Base-by-base conservation (phyloP, 2,888 invertebrate species). In the Petrophora chlorosata region DNA sequence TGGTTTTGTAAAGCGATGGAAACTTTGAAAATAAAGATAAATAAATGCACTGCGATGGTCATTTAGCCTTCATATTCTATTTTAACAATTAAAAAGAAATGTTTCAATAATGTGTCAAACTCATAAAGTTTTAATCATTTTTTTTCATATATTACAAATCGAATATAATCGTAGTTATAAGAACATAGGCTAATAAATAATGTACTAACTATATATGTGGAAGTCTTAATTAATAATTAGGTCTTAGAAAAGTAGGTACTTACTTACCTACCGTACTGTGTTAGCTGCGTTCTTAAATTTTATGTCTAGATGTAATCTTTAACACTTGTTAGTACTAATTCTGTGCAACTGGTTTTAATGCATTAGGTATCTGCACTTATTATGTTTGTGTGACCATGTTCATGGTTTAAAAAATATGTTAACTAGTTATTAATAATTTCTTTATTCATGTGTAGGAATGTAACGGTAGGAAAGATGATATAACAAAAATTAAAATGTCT, bases 361-460 rank as follows among this genome's bases (percentile, higher is more conserved):
- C 54, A 50, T 40, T 54, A 45, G 56, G 36, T 56, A 56, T 54
- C 53, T 59, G 54, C 47, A 38, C 38, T 42, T 13, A 36, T 30
- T 23, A 33, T 16, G 14, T 28, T 33, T 29, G 34, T 26, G 17
- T 40, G 38, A 48, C 47, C 42, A 38, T 41, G 14, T 28, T 17
- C 4, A 22, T 46, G 48, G 52, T 56, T 29, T 47, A 42, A 56
- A 42, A 56, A 57, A 35, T 39, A 41, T 12, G 28, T 19, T 40
- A 35, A 29, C 15, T 32, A 38, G 12, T 19, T 38, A 3, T 36
- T 36, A 36, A 25, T 38, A 30, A 15, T 25, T 45, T 17, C 30
- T 14, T 28, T 13, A 22, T 5, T 13, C 7, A n/a, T 5, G 13
- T 32, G 13, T 32, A 19, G 36, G 41, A 25, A 41, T 35, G 41